Conservation (phyloP, 2,113 vertebrate species). For the Hepsetus odoe region DNA sequence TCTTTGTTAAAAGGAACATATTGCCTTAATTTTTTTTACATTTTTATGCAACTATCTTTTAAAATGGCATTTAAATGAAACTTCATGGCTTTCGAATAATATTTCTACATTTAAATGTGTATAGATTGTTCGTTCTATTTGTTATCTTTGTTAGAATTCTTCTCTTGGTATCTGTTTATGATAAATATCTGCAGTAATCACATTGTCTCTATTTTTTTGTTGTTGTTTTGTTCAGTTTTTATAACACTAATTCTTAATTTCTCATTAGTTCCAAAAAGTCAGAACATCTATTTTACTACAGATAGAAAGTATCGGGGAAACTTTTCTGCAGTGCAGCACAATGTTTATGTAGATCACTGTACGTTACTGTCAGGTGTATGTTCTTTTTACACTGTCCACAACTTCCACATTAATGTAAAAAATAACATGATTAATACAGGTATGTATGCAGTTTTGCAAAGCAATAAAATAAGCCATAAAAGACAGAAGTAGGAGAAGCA, state of each 20-base stretch:
- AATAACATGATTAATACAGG: slow-evolving; percentile 23
- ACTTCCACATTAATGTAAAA: slow-evolving; percentile 5
- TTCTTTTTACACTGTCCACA: background rate
- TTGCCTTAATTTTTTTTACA: no score
- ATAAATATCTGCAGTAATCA: background rate
- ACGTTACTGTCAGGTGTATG: background rate
- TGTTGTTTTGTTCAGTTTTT: background rate
- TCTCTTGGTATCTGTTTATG: background rate
- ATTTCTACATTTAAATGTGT: slow-evolving; percentile 10
- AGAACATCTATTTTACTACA: no score
- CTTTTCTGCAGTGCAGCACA: background rate
- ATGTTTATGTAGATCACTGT: background rate
- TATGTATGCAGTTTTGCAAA: slow-evolving; percentile 36
- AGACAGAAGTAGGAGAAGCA: slow-evolving; percentile 5
- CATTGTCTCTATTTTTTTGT: background rate
- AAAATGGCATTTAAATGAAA: background rate
- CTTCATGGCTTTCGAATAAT: background rate
- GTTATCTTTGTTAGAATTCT: background rate
- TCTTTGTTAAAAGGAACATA: slow-evolving; percentile 16
- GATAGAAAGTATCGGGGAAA: no score
- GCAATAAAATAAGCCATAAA: slow-evolving; percentile 50
- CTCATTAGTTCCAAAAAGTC: background rate
- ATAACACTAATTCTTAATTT: background rate
- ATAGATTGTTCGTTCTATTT: background rate
- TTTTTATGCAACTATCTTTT: background rate